These are phyloP conservation scores for Coregonus clupeaformis DNA, from an alignment of 2,113 vertebrate species.

Conservation along the genomic window DNA sequence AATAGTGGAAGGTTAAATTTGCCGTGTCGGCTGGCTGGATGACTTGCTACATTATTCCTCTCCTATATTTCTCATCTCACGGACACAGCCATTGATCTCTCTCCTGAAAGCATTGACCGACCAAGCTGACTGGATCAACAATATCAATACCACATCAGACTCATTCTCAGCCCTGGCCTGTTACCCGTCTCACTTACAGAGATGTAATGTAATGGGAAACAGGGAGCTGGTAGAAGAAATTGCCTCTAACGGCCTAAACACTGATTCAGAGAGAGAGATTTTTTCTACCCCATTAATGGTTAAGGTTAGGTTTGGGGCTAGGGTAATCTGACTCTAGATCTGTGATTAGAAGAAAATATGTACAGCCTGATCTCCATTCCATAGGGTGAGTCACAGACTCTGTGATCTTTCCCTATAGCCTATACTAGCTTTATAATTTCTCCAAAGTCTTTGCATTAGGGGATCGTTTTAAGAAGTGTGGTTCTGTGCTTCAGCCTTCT, in stretches of 20 bases:
- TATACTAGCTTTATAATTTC: constrained; percentile 5
- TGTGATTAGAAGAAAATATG: too few relatives aligned
- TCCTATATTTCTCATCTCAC: constrained; percentile 31
- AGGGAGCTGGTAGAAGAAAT: too few relatives aligned
- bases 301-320: too few relatives aligned
- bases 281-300: too few relatives aligned
- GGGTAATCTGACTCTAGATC: too few relatives aligned
- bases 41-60: constrained; percentile 35
- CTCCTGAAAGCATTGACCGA: constrained; percentile 50
- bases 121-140: constrained; percentile 42
- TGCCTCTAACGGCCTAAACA: too few relatives aligned
- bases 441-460: not conserved
- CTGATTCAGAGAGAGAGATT: too few relatives aligned
- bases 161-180: constrained; percentile 52
- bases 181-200: constrained; percentile 43
- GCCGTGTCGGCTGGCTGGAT: constrained; percentile 32
- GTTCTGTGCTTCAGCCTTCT: not conserved
- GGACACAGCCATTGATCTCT: constrained; percentile 63
- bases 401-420: constrained; percentile 17
- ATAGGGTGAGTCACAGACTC: constrained; percentile 16
- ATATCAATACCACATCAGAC: constrained; percentile 68
- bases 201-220: constrained; percentile 36
- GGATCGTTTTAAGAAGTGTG: not conserved
- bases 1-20: constrained; percentile 26
- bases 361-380: constrained; percentile 39